Conservation (phyloP, 2,113 vertebrate species). For the Pterocles orientalis region DNA sequence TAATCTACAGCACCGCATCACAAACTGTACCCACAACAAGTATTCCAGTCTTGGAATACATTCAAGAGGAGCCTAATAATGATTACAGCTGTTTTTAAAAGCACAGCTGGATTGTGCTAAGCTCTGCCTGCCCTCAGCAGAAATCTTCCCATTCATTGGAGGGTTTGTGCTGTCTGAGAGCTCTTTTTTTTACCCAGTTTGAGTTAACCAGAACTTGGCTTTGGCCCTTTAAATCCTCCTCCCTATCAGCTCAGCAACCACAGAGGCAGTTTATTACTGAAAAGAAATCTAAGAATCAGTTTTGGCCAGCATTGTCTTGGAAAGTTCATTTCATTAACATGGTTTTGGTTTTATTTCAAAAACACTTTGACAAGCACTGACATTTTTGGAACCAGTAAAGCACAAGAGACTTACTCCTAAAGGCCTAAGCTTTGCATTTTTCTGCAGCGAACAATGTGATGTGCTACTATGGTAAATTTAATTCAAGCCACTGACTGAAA, state of each 20-base stretch:
- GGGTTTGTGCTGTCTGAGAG: background rate
- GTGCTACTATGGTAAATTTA: conserved; percentile 56
- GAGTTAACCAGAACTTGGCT: conserved; percentile 24
- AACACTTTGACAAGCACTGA: conserved; percentile 67
- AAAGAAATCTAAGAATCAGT: conserved; percentile 72
- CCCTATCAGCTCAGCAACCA: conserved; percentile 52
- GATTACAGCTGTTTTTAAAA: background rate
- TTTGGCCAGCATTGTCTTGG: conserved; percentile 71
- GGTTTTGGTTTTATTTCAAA: conserved; percentile 76
- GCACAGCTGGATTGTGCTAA: conserved; percentile 9
- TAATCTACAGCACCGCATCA: conserved; percentile 20
- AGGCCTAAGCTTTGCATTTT: conserved; percentile 71
- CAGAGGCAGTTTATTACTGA: conserved; percentile 68
- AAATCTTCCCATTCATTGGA: conserved; percentile 25
- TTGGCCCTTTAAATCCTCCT: conserved; percentile 25
- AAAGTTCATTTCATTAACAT: conserved; percentile 74
- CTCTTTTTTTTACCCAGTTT: background rate
- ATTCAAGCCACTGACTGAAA: conserved; percentile 61
- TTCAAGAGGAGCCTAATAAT: background rate
- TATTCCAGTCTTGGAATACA: background rate
- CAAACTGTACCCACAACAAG: conserved; percentile 19
- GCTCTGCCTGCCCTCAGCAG: background rate
- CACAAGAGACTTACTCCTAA: conserved; percentile 70
- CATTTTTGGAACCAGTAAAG: conserved; percentile 72
- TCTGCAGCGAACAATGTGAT: conserved; percentile 65